phyloP scores from a whole-genome alignment of 2,888 invertebrate genomes.

The Chymomyza amoena region DNA sequence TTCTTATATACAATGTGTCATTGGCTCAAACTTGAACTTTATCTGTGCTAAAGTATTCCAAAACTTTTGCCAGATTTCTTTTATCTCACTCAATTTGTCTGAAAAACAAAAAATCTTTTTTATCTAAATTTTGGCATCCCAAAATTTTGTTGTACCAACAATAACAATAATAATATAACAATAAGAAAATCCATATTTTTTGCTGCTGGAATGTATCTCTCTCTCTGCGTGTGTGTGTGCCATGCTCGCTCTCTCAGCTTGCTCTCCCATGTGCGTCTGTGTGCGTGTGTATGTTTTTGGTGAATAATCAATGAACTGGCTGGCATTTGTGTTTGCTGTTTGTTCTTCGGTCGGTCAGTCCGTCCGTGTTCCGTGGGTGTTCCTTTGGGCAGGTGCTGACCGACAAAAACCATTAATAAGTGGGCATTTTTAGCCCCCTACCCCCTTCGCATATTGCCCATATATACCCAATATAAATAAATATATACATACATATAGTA shows the following conservation, averaged over 20 bases:
- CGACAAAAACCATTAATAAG: constrained; percentile 28
- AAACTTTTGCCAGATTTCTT: no score
- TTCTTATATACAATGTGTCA: no score
- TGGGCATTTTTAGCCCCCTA: background rate
- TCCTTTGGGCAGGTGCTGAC: background rate
- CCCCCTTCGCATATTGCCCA: no score
- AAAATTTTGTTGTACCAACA: background rate
- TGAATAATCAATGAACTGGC: constrained; percentile 72
- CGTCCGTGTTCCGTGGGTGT: constrained; percentile 32
- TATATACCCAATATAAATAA: background rate
- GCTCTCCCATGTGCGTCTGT: constrained; percentile 15
- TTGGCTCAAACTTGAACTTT: no score
- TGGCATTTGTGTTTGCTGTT: background rate
- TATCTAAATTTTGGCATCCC: no score
- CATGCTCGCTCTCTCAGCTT: constrained; percentile 24
- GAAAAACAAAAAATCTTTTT: no score
- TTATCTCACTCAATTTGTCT: no score
- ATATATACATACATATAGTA: background rate
- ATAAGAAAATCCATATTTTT: constrained; percentile 47
- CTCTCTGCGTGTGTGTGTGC: constrained; percentile 5
- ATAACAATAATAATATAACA: constrained; percentile 23
- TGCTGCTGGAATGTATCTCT: constrained; percentile 31
- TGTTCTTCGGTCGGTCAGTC: constrained; percentile 7
- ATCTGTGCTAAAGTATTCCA: no score
- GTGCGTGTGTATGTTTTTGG: constrained; percentile 38